Evolutionary conservation across 1,140 invertebrate species (phyloP), one percentile per base, ranked within the genome.

Genomic region (Scaptomyza montana): DNA sequence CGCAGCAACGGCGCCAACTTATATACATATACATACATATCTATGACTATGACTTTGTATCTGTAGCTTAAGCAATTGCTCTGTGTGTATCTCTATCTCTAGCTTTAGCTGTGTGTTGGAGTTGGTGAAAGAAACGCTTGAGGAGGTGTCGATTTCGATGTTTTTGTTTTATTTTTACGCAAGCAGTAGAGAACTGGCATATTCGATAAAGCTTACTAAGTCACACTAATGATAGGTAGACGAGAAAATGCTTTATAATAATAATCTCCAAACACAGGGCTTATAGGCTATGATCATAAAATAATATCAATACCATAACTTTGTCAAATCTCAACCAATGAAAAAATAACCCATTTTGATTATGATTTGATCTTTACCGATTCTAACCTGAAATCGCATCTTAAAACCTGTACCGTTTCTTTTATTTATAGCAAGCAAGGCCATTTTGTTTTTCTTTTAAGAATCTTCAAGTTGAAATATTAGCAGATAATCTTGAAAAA

Each of bases 171-270:
- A 16, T 16, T 16, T 16, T 16, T 16, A 16, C 33, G 19, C 51
- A 36, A 36, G 41, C 21, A 33, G 25, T 33, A 33, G 68, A 64
- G 68, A 64, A 51, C 25, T 50, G 36, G 16, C 41, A 51, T 64
- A 65, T 57, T 64, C 45, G 68, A 65, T 56, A 57, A 57, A 65
- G 51, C 66, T 55, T 28, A 33, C 36, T 39, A 45, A 56, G 47
- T 51, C 62, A 30, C 12, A 46, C 57, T 66, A 59, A 71, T 59
- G 39, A 51, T 71, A 51, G 54, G 8, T 53, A 57, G 57, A 50
- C 67, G 50, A 50, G 67, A 41, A 43, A 64, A 54, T 56, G 67
- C 60, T 70, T 51, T 12, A 70, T 25, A 61, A 56, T 65, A 56
- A 9, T 16, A 46, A 25, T 59, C 28, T 10, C 2, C 36, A 56